Conservation (phyloP, 2,797 vertebrate species). For the Hyperoplus immaculatus region DNA sequence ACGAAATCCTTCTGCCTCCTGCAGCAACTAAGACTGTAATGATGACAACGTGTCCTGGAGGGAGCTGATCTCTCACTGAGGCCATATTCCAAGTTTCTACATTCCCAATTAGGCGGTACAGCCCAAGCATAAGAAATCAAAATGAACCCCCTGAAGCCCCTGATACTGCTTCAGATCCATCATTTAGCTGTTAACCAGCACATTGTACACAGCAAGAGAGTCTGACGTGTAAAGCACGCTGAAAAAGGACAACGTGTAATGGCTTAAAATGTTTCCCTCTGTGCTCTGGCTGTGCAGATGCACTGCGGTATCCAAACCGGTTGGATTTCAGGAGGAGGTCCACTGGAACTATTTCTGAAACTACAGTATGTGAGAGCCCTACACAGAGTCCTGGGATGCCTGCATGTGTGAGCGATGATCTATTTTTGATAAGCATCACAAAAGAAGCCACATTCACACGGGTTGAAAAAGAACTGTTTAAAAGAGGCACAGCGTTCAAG, state of each 20-base stretch:
- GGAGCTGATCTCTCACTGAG: slow-evolving; percentile 57
- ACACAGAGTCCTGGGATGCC: slow-evolving; percentile 38
- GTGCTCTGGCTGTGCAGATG: slow-evolving; percentile 38
- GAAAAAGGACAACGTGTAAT: slow-evolving; percentile 36
- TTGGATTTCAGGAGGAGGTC: slow-evolving; percentile 49
- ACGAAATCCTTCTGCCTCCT: slow-evolving; percentile 55
- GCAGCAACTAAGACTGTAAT: slow-evolving; percentile 56
- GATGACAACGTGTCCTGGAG: slow-evolving; percentile 56
- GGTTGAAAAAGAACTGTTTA: slow-evolving; percentile 8
- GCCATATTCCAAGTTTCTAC: slow-evolving; percentile 51
- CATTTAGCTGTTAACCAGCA: slow-evolving; percentile 29
- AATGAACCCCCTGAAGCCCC: slow-evolving; percentile 54
- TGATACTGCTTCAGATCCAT: slow-evolving; percentile 31
- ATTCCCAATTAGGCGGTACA: slow-evolving; percentile 65
- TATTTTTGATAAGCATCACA: slow-evolving; percentile 58
- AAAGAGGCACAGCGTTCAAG: slow-evolving; percentile 29
- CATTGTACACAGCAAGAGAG: slow-evolving; percentile 27
- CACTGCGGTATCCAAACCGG: slow-evolving; percentile 36
- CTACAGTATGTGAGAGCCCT: slow-evolving; percentile 36
- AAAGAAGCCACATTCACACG: slow-evolving; percentile 34
- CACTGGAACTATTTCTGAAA: slow-evolving; percentile 67
- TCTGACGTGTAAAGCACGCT: slow-evolving; percentile 36
- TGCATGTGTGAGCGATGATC: slow-evolving; percentile 51
- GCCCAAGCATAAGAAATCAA: slow-evolving; percentile 41
- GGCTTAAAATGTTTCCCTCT: slow-evolving; percentile 9